Percentiles rank a stretch among this genome's conserved stretches.
Evolutionary conservation across 2,113 vertebrate genomes (phyloP).

Genomic region (Entomyzon cyanotis): DNA sequence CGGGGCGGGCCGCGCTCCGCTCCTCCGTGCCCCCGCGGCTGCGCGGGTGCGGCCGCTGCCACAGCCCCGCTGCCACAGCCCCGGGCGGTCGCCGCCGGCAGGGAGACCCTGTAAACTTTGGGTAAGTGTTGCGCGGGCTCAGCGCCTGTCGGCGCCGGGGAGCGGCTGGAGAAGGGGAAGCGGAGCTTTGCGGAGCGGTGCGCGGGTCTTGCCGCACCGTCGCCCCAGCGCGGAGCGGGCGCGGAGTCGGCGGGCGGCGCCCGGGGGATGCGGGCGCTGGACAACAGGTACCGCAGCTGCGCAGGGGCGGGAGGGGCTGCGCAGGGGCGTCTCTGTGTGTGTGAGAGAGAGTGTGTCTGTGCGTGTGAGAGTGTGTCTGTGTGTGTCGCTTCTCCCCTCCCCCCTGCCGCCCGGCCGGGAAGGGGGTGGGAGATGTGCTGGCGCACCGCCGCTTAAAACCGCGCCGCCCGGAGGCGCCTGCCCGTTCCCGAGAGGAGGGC

Average conservation of each 20-base stretch:
- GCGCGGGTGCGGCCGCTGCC: background rate
- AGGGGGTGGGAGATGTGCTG: constrained; percentile 8
- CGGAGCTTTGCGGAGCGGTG: too few species aligned
- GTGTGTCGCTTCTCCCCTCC: background rate
- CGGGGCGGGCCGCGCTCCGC: background rate
- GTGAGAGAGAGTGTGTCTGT: background rate
- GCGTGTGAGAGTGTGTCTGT: background rate
- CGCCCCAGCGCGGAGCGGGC: too few species aligned
- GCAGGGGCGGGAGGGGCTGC: background rate
- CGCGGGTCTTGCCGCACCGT: too few species aligned
- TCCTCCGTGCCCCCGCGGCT: background rate
- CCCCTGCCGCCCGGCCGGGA: background rate
- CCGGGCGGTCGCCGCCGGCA: background rate
- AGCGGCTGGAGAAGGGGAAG: background rate
- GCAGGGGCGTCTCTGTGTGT: background rate
- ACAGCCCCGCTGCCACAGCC: background rate
- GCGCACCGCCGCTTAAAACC: background rate
- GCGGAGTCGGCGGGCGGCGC: too few species aligned
- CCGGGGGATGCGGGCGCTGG: too few species aligned
- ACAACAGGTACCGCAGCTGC: too few species aligned
- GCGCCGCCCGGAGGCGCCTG: background rate
- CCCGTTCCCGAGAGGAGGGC: background rate
- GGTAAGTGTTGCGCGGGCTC: background rate
- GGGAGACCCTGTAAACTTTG: background rate
- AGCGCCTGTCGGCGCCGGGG: background rate